A percentile compares a stretch with the other conserved stretches of the same genome.
These are phyloP conservation scores for Zoanthus sansibaricus DNA, from an alignment of 92 coral and sea anemone species.

Conservation along the genomic window DNA sequence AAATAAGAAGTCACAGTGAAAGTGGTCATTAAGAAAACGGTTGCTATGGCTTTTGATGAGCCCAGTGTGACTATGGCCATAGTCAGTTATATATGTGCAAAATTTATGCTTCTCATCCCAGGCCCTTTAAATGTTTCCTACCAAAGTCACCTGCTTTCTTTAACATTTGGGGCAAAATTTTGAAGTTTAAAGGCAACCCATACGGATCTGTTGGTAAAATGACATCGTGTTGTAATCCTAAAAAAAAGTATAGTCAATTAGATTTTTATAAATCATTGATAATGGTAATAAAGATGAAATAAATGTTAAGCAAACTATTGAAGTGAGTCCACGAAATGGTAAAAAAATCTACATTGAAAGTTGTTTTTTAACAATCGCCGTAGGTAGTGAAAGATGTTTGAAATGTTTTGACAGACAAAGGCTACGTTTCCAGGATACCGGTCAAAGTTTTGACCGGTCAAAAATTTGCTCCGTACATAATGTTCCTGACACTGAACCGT, in stretches of 20 bases:
- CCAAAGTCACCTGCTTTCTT: constrained; percentile 21
- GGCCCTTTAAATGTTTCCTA: no score
- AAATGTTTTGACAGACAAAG: not conserved
- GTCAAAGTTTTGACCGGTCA: not conserved
- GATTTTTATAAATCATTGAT: not conserved
- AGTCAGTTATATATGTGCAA: no score
- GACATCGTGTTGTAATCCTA: constrained; percentile 33
- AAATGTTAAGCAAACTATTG: no score
- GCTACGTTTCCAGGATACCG: not conserved
- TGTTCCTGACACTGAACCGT: not conserved
- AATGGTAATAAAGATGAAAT: not conserved
- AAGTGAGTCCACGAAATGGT: no score
- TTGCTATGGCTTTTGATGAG: no score
- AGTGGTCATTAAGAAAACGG: no score
- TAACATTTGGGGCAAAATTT: constrained; percentile 20
- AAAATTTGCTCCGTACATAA: not conserved
- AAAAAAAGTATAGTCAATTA: not conserved
- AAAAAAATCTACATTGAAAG: no score
- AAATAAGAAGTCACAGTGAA: no score
- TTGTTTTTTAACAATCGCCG: no score
- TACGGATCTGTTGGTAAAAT: constrained; percentile 20
- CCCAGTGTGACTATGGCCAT: no score
- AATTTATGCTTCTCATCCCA: no score
- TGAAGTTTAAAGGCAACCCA: constrained; percentile 25
- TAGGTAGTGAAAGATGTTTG: no score